phyloP scores from a whole-genome alignment of 2,888 invertebrate species.

The Drosophila picticornis region DNA sequence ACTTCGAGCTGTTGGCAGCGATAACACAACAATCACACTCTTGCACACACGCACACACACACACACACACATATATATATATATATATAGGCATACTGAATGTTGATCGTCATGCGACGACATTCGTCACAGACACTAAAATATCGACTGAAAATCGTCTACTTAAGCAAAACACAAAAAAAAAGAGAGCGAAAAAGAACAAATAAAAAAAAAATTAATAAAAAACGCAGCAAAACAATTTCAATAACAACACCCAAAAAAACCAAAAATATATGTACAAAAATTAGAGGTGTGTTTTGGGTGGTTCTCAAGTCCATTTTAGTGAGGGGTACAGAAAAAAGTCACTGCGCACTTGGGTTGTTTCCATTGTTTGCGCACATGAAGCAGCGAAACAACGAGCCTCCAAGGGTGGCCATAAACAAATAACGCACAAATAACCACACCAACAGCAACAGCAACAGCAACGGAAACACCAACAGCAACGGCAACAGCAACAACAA shows the following conservation, averaged over 20 bases:
- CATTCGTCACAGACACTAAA: slow-evolving; percentile 45
- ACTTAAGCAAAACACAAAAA: slow-evolving; percentile 41
- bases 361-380: slow-evolving; percentile 47
- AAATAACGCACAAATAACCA: slow-evolving; percentile 12
- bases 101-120: slow-evolving; percentile 30
- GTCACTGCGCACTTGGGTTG: slow-evolving; percentile 49
- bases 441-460: neutral
- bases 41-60: slow-evolving; percentile 1
- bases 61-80: neutral
- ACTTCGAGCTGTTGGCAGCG: slow-evolving; percentile 24
- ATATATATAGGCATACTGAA: neutral
- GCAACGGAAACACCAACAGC: neutral
- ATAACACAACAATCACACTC: slow-evolving; percentile 32
- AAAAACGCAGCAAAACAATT: slow-evolving; percentile 6
- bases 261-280: neutral
- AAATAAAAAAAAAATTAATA: too few species aligned
- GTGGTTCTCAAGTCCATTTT: neutral
- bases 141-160: slow-evolving; percentile 52
- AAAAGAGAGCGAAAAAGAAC: neutral
- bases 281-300: slow-evolving; percentile 8
- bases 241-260: slow-evolving; percentile 3
- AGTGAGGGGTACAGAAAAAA: neutral
- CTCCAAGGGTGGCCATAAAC: slow-evolving; percentile 43
- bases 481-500: neutral
- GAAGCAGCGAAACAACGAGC: slow-evolving; percentile 33